Percentiles rank a stretch among this genome's conserved stretches.
Conservation (phyloP, 2,888 invertebrate genomes). For the Cephus rjabovi region DNA sequence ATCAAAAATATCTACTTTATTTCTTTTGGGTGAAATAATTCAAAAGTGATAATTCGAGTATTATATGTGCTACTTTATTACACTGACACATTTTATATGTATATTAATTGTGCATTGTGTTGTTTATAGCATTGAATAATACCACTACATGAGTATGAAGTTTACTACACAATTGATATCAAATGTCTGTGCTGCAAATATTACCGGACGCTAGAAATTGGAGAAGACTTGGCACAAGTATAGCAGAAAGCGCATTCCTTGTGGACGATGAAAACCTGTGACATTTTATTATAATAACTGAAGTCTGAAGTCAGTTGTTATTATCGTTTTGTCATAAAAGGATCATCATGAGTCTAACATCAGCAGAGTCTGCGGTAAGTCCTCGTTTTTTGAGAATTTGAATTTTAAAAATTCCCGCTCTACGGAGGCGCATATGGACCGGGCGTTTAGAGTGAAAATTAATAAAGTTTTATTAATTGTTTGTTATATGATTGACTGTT, state of each 20-base stretch:
- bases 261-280: not conserved
- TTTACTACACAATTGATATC: not conserved
- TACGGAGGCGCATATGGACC: not conserved
- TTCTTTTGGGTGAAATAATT: not conserved
- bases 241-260: not conserved
- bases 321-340: not conserved
- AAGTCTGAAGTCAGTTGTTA: not conserved
- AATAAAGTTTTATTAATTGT: not conserved
- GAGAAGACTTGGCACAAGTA: not conserved
- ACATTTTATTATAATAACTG: not conserved
- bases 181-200: not conserved
- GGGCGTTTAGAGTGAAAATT: not conserved
- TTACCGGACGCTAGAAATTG: not conserved
- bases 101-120: not conserved
- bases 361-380: not conserved
- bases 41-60: not conserved
- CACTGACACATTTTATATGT: not conserved
- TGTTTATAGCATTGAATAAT: not conserved
- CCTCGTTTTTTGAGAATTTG: not conserved
- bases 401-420: not conserved
- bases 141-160: not conserved
- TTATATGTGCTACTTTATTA: not conserved
- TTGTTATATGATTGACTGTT: not conserved
- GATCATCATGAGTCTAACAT: not conserved
- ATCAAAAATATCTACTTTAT: not conserved